phyloP scores from a whole-genome alignment of 1,140 invertebrate genomes.

The Drosophila littoralis region DNA sequence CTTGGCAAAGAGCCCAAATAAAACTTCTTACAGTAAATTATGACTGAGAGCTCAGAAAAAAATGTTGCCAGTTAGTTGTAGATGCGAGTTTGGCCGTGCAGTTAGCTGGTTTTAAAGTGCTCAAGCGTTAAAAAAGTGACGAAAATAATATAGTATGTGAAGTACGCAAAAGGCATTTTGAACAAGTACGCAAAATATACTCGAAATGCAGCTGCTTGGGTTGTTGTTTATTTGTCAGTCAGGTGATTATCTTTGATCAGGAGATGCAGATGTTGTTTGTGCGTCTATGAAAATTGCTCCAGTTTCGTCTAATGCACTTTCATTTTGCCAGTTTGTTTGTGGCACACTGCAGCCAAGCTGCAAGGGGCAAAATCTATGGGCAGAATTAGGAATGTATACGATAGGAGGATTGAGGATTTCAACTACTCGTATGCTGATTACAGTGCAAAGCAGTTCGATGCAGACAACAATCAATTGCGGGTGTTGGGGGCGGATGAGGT shows the following conservation, averaged over 20 bases:
- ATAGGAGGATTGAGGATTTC: constrained; percentile 5
- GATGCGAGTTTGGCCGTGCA: constrained; percentile 17
- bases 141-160: constrained; percentile 11
- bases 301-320: constrained; percentile 70
- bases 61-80: constrained; percentile 48
- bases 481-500: constrained; percentile 8
- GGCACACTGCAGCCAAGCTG: constrained; percentile 67
- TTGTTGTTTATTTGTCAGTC: constrained; percentile 57
- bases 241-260: constrained; percentile 68
- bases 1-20: not conserved
- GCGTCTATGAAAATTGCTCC: constrained; percentile 14
- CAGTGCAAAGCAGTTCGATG: constrained; percentile 50
- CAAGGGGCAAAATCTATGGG: constrained; percentile 28
- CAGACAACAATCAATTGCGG: constrained; percentile 74
- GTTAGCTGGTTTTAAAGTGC: constrained; percentile 9
- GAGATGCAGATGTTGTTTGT: not conserved
- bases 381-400: constrained; percentile 13
- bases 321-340: constrained; percentile 72
- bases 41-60: not conserved
- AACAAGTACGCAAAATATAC: constrained; percentile 12
- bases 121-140: not conserved
- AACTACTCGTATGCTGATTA: constrained; percentile 58
- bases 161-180: constrained; percentile 1
- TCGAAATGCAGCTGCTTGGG: constrained; percentile 33
- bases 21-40: constrained; percentile 6